These are phyloP conservation scores for Planococcus citri DNA, from an alignment of 1,140 invertebrate genomes.

Conservation along the genomic window DNA sequence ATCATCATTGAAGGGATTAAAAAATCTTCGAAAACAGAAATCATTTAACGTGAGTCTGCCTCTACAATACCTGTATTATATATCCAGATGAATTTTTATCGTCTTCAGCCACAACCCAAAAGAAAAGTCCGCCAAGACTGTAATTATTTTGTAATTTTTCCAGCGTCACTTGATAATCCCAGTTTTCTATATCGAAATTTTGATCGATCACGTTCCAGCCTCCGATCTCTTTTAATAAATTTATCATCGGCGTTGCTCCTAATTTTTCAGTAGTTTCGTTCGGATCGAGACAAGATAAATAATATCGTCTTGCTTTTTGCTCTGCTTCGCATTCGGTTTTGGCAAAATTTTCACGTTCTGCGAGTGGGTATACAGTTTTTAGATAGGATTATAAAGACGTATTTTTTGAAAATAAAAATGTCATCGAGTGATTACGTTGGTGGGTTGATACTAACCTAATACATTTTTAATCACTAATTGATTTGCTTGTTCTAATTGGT, in stretches of 20 bases:
- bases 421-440: no score
- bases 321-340: constrained; percentile 66
- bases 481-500: constrained; percentile 83
- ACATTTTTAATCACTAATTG: constrained; percentile 83
- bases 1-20: constrained; percentile 22
- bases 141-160: constrained; percentile 73
- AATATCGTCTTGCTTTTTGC: constrained; percentile 79
- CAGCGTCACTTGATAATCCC: constrained; percentile 62
- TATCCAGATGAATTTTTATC: constrained; percentile 80
- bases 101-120: constrained; percentile 83
- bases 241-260: constrained; percentile 64
- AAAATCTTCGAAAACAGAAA: constrained; percentile 8
- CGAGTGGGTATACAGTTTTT: neutral
- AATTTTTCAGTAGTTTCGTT: constrained; percentile 80
- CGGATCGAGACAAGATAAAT: constrained; percentile 81
- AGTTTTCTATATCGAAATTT: constrained; percentile 47
- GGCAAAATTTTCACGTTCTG: constrained; percentile 43
- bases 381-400: neutral
- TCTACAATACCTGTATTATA: constrained; percentile 58
- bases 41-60: neutral
- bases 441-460: no score
- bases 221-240: constrained; percentile 55
- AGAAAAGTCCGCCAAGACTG: constrained; percentile 78
- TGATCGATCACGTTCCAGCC: constrained; percentile 58
- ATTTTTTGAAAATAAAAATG: no score